These are phyloP conservation scores for Xenentodon cancila DNA, from an alignment of 2,797 vertebrate species.

Conservation along the genomic window DNA sequence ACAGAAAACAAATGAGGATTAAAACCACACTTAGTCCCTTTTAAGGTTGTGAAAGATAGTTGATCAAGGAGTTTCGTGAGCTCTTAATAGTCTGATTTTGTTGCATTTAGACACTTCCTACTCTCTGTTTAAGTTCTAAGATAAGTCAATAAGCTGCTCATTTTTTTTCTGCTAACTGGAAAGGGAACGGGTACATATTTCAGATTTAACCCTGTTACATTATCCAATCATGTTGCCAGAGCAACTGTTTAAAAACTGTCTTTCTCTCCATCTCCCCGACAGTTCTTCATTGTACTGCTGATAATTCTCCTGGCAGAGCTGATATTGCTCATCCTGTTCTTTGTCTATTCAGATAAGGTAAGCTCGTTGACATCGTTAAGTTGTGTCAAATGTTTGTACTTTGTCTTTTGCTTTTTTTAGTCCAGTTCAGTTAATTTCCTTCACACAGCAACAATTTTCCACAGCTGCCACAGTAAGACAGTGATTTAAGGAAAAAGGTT, in stretches of 20 bases:
- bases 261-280: constrained; percentile 61
- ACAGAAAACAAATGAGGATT: too few relatives aligned
- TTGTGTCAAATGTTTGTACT: background rate
- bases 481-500: background rate
- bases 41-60: background rate
- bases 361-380: constrained; percentile 48
- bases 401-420: constrained; percentile 1
- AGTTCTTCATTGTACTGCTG: constrained; percentile 99
- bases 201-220: constrained; percentile 1
- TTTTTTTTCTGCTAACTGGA: background rate
- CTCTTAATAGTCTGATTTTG: background rate
- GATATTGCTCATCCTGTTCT: constrained; percentile 96
- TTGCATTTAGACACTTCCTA: background rate
- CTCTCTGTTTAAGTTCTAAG: background rate
- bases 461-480: background rate
- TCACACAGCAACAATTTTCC: background rate
- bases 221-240: constrained; percentile 11
- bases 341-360: constrained; percentile 98
- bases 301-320: constrained; percentile 95
- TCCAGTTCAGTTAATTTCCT: background rate
- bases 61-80: constrained; percentile 8
- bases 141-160: background rate
- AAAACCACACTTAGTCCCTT: background rate
- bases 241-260: constrained; percentile 23
- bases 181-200: constrained; percentile 3